Evolutionary conservation across 2,113 vertebrate species (phyloP).

Genomic region (Nematolebias whitei): DNA sequence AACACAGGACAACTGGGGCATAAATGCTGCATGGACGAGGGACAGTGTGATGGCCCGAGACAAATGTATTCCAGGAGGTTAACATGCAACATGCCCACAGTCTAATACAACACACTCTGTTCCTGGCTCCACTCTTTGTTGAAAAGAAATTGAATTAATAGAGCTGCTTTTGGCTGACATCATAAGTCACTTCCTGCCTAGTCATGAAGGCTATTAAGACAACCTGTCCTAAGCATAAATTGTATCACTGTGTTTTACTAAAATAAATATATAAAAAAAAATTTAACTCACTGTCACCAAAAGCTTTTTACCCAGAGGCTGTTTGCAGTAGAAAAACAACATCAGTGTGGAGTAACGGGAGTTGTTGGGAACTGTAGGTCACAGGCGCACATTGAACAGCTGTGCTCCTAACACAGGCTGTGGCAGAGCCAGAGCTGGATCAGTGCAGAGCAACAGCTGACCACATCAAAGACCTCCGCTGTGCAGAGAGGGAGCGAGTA

Average conservation of each 20-base stretch:
- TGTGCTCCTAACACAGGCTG: constrained; percentile 37
- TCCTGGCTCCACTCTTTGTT: constrained; percentile 3
- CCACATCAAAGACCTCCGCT: constrained; percentile 56
- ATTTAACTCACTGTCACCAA: not conserved
- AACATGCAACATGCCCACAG: constrained; percentile 4
- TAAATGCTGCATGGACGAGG: not conserved
- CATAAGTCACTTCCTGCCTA: constrained; percentile 9
- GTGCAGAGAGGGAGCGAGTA: constrained; percentile 37
- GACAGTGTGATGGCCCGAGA: constrained; percentile 17
- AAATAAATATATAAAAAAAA: not conserved
- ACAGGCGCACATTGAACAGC: constrained; percentile 44
- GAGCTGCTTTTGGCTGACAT: constrained; percentile 13
- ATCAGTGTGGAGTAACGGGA: constrained; percentile 16
- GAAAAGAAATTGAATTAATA: constrained; percentile 41
- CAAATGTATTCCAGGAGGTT: constrained; percentile 15
- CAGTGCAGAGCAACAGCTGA: constrained; percentile 38
- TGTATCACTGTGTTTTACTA: not conserved
- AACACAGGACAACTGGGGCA: constrained; percentile 4
- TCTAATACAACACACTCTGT: constrained; percentile 10
- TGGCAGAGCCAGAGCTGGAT: constrained; percentile 29
- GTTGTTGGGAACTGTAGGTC: constrained; percentile 37
- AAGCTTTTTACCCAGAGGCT: constrained; percentile 6
- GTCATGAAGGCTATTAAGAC: not conserved
- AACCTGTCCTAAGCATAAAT: not conserved
- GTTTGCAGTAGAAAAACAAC: constrained; percentile 7